Conservation (phyloP, 2,113 vertebrate genomes). For the Mesoclemmys tuberculata region DNA sequence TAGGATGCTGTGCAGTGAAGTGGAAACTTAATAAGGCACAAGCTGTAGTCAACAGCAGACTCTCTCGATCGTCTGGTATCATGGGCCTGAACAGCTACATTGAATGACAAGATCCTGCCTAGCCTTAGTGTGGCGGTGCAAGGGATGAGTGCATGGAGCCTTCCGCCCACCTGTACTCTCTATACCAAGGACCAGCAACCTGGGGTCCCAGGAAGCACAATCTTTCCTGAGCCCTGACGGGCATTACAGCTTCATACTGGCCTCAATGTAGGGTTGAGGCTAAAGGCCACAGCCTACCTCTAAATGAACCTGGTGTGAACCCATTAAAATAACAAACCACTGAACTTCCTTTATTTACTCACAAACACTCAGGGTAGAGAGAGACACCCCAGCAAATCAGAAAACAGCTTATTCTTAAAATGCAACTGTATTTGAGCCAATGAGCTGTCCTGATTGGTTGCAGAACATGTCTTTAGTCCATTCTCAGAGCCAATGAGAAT, state of each 20-base stretch:
- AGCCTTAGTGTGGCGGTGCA: not conserved
- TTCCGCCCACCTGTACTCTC: not conserved
- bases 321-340: not conserved
- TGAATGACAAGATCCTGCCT: not conserved
- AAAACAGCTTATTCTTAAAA: not conserved
- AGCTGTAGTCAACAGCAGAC: not conserved
- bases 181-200: not conserved
- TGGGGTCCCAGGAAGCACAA: not conserved
- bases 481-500: not conserved
- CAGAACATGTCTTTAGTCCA: not conserved
- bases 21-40: conserved; percentile 31
- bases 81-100: not conserved
- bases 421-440: not conserved
- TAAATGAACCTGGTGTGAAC: not conserved
- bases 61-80: accelerated
- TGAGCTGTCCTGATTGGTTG: no score
- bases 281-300: not conserved
- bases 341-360: not conserved
- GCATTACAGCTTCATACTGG: not conserved
- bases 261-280: not conserved
- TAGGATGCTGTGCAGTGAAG: conserved; percentile 1
- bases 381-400: not conserved
- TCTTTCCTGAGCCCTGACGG: not conserved
- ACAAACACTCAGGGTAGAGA: not conserved
- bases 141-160: not conserved